Base-by-base conservation (phyloP, 2,113 vertebrate genomes). In the Microtus oregoni region DNA sequence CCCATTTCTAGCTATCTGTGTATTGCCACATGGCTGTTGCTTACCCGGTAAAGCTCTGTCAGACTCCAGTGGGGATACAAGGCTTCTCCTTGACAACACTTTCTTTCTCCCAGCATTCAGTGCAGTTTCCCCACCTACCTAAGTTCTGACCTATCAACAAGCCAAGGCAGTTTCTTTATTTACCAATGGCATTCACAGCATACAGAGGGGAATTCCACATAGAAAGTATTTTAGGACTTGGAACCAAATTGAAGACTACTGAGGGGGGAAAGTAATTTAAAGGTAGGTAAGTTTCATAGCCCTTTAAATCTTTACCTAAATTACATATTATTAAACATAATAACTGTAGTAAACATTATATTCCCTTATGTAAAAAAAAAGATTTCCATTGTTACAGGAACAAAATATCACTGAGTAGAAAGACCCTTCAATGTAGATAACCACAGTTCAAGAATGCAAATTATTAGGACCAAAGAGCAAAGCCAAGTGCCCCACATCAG, bases 301-400 rank as follows among this genome's bases (percentile, higher is more conserved):
- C 2, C n/a, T 95, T 94, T 81, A 94, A 90, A 90, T 94, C 78
- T 95, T 67, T 81, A 82, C 86, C 82, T 91, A 81, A 96, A 96
- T 95, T 81, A 14, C 38, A 44, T 92, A 90, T 93, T 79, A 90
- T 95, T 96, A 95, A 94, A 90, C 76, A 93, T 96, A 97, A 96
- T 97, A 92, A 95, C 68, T 83, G 63, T 93, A 94, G 94, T 95
- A 96, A 97, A 97, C 65, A 94, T 85, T 65, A 90, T 75, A 96
- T 75, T 61, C 20, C 58, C 38, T 26, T 82, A 63, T 70, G 30
- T 87, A 19, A 19, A 19, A 58, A 19, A 58, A 93, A 96, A 63
- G 50, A 92, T 70, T 79, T 96, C 70, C 38, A 92, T 96, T 97
- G 50, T 95, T 85, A 58, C 47, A 22, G 52, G 38, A 65, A 73